Conservation (phyloP, 2,888 invertebrate species). For the Girardia tigrina region DNA sequence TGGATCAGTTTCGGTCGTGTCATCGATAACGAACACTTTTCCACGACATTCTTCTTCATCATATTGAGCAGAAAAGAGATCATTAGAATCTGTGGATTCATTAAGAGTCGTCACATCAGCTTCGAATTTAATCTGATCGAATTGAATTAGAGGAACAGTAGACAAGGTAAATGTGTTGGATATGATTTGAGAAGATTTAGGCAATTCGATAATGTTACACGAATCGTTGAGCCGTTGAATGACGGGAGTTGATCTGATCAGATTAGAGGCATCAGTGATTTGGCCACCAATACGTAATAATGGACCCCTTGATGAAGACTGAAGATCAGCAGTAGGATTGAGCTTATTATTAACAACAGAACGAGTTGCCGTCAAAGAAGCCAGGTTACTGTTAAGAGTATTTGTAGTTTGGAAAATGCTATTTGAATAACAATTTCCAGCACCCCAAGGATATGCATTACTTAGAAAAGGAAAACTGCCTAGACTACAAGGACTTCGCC, state of each 20-base stretch:
- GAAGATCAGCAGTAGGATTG: background rate
- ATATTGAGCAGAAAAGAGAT: background rate
- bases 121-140: constrained; percentile 7
- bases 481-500: constrained; percentile 33
- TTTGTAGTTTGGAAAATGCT: constrained; percentile 9
- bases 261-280: constrained; percentile 2
- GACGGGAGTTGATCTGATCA: constrained; percentile 1
- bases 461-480: constrained; percentile 7
- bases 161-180: background rate
- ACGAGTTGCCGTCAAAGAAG: background rate
- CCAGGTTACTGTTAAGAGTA: background rate
- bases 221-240: constrained; percentile 11
- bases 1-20: background rate
- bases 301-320: constrained; percentile 3
- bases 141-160: background rate
- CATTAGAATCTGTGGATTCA: background rate
- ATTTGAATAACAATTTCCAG: constrained; percentile 15
- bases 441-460: constrained; percentile 19
- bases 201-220: background rate
- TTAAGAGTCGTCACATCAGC: background rate
- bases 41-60: constrained; percentile 12
- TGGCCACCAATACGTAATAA: constrained; percentile 16
- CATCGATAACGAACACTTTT: constrained; percentile 8
- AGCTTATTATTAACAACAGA: background rate
- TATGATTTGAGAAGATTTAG: constrained; percentile 6